Evolutionary conservation across 1,140 invertebrate species (phyloP).

Genomic region (Lucilia sericata): DNA sequence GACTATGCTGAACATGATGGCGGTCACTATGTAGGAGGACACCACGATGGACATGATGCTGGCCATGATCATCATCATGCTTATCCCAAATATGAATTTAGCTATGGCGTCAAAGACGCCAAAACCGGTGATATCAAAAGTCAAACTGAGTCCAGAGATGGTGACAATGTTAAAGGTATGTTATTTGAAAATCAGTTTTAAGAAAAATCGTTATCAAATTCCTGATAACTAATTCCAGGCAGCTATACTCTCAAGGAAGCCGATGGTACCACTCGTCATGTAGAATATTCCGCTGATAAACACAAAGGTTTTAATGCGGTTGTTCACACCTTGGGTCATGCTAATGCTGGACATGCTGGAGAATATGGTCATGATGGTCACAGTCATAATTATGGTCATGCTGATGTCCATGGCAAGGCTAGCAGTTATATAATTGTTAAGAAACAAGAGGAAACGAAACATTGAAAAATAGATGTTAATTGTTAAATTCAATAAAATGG

Average conservation of each 20-base stretch:
- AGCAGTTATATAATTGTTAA: slow-evolving; percentile 16
- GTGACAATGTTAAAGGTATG: slow-evolving; percentile 28
- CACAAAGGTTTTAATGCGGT: slow-evolving; percentile 70
- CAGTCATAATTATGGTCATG: not conserved
- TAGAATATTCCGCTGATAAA: slow-evolving; percentile 76
- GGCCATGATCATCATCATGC: not conserved
- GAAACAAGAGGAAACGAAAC: not conserved
- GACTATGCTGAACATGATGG: no score
- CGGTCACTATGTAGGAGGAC: slow-evolving; percentile 56
- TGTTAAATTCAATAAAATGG: no score
- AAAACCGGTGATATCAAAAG: slow-evolving; percentile 26
- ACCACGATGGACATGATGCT: slow-evolving; percentile 62
- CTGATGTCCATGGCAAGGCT: not conserved
- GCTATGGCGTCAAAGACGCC: slow-evolving; percentile 14
- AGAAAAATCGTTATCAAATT: no score
- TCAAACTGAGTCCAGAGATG: slow-evolving; percentile 32
- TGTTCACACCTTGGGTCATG: slow-evolving; percentile 55
- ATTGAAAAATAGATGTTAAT: not conserved
- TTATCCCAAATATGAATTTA: slow-evolving; percentile 34
- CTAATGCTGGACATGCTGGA: not conserved
- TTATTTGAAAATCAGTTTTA: no score
- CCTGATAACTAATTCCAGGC: slow-evolving; percentile 51
- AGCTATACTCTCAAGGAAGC: slow-evolving; percentile 70
- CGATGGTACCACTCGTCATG: slow-evolving; percentile 69
- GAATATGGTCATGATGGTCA: not conserved